Evolutionary conservation across 1,140 invertebrate species (phyloP).

Genomic region (Trichomalopsis sarcophagae): DNA sequence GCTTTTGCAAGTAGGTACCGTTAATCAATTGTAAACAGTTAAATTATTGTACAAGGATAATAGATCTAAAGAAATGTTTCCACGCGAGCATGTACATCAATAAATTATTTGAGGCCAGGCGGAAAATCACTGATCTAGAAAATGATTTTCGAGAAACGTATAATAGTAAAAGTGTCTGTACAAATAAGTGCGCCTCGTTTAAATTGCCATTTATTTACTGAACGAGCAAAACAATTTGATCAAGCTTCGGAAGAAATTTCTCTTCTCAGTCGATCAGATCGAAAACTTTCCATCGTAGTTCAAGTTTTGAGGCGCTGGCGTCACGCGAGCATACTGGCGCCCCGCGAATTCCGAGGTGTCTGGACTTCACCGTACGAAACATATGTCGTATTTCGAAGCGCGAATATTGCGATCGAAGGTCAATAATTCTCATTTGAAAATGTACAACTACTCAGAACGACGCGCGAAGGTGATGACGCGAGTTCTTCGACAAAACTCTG

Average conservation of each 20-base stretch:
- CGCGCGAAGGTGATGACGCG: not conserved
- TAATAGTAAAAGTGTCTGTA: not conserved
- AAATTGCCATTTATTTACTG: conserved; percentile 10
- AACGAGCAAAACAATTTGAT: conserved; percentile 36
- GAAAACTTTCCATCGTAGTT: conserved; percentile 45
- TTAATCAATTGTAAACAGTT: no score
- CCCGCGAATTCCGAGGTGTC: conserved; percentile 13
- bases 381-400: not conserved
- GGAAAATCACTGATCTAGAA: not conserved
- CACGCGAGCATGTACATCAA: no score
- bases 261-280: conserved; percentile 40
- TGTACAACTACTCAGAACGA: not conserved
- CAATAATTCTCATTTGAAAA: conserved; percentile 11
- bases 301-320: conserved; percentile 6
- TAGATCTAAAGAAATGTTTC: no score
- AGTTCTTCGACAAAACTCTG: not conserved
- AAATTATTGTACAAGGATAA: no score
- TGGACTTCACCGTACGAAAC: not conserved
- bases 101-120: not conserved
- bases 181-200: not conserved
- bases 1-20: not conserved
- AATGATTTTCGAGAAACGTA: not conserved
- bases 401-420: conserved; percentile 30
- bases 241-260: conserved; percentile 35
- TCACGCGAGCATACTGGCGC: not conserved